Evolutionary conservation across 2,113 vertebrate species (phyloP).

Genomic region (Canis aureus): DNA sequence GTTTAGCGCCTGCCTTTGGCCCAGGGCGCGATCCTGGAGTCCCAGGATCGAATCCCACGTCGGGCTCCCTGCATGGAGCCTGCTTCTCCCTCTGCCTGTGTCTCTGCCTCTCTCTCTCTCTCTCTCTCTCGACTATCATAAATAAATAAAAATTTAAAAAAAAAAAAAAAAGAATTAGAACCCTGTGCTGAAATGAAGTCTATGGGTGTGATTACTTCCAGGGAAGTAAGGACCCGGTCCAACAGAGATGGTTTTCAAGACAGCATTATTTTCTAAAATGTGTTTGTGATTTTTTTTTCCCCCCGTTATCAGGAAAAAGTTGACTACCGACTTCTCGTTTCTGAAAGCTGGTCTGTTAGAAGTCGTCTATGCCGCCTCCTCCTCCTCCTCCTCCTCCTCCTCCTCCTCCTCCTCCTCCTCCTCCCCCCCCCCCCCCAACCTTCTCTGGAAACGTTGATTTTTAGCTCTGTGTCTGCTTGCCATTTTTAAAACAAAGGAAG

Average conservation of each 20-base stretch:
- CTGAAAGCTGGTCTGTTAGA: not conserved
- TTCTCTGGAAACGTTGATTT: not conserved
- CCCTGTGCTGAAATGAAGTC: constrained; percentile 60
- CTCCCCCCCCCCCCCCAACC: no score
- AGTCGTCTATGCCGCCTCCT: not conserved
- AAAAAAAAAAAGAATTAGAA: no score
- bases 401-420: no score
- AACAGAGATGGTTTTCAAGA: constrained; percentile 52
- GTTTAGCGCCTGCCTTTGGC: no score
- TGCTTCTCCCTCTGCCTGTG: no score
- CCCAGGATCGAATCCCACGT: no score
- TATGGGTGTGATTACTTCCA: constrained; percentile 57
- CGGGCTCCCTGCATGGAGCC: no score
- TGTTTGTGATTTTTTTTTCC: not conserved
- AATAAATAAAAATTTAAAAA: no score
- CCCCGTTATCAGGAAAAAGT: constrained; percentile 35
- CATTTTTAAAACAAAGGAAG: constrained; percentile 1
- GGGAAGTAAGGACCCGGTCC: constrained; percentile 53
- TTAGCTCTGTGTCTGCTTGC: not conserved
- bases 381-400: no score
- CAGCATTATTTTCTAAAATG: constrained; percentile 52
- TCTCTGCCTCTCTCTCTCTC: no score
- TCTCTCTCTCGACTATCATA: no score
- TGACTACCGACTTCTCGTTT: not conserved
- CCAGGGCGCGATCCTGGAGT: no score